Evolutionary conservation across 92 coral and sea anemone genomes (phyloP).

Genomic region (Nematostella vectensis): DNA sequence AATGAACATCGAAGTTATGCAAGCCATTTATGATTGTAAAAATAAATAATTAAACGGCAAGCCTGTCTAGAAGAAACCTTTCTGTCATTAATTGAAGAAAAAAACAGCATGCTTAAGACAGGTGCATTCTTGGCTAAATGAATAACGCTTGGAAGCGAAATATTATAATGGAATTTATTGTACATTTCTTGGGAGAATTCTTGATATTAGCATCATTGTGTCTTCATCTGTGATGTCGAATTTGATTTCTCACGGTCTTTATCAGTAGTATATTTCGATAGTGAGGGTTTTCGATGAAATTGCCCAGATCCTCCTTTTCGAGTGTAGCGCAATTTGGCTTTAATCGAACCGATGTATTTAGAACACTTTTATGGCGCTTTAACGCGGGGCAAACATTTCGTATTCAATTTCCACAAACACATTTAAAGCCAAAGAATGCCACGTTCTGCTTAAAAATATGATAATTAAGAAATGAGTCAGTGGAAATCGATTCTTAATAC

Average conservation of each 20-base stretch:
- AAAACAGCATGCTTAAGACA: constrained; percentile 32
- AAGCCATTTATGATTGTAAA: constrained; percentile 43
- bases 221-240: constrained; percentile 53
- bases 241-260: neutral
- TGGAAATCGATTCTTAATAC: constrained; percentile 5
- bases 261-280: neutral
- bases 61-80: constrained; percentile 11
- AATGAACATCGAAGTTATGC: constrained; percentile 53
- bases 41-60: constrained; percentile 60
- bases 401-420: neutral
- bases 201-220: constrained; percentile 65
- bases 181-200: constrained; percentile 68
- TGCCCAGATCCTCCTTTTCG: neutral
- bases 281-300: neutral
- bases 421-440: neutral
- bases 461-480: constrained; percentile 3
- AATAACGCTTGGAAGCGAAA: constrained; percentile 42
- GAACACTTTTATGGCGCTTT: neutral
- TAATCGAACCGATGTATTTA: neutral
- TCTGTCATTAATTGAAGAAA: constrained; percentile 18
- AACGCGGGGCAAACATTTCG: constrained; percentile 10
- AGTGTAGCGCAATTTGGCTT: neutral
- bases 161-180: constrained; percentile 65
- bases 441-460: constrained; percentile 1
- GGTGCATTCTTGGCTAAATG: constrained; percentile 64